Percentiles rank a stretch among this genome's conserved stretches.
Conservation (phyloP, 2,113 vertebrate species). For the Scytalopus superciliaris region DNA sequence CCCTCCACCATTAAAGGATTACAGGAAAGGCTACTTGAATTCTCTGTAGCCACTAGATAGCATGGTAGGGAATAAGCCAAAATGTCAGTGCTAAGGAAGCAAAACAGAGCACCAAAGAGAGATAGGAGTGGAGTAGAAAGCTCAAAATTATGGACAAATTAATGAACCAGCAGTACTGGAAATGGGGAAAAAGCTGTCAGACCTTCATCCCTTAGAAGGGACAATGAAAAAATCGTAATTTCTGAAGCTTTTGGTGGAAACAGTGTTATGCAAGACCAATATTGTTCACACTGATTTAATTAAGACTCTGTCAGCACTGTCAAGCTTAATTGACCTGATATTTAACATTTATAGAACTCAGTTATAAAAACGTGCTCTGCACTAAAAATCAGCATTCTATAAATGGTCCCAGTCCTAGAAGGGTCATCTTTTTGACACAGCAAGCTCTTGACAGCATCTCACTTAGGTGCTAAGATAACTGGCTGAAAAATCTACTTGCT, state of each 20-base stretch:
- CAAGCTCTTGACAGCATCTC: neutral
- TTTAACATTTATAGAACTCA: conserved; percentile 25
- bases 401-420: neutral
- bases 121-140: neutral
- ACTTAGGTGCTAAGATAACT: neutral
- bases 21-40: neutral
- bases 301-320: conserved; percentile 38
- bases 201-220: neutral
- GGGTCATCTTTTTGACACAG: neutral
- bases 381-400: neutral
- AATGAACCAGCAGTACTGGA: neutral
- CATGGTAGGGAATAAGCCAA: neutral
- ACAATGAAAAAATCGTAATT: neutral
- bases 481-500: neutral
- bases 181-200: neutral
- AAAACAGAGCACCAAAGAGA: neutral
- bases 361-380: neutral
- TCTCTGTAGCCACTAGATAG: neutral
- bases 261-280: conserved; percentile 22
- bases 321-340: conserved; percentile 28
- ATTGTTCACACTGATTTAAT: conserved; percentile 44
- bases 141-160: neutral
- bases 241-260: conserved; percentile 18
- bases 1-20: neutral
- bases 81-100: neutral